These are phyloP conservation scores for Automeris io DNA, from an alignment of 2,888 invertebrate genomes.

Conservation along the genomic window DNA sequence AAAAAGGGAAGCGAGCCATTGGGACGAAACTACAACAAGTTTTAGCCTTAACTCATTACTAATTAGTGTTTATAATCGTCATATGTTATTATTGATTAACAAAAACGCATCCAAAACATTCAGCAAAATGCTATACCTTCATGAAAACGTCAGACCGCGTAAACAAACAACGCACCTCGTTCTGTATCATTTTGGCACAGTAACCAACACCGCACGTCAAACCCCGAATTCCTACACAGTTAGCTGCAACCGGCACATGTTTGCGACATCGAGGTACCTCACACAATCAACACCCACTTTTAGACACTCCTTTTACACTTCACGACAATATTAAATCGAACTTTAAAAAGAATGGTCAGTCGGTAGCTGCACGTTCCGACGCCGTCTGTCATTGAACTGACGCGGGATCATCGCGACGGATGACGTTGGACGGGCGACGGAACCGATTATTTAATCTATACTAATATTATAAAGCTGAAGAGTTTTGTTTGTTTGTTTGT, in stretches of 20 bases:
- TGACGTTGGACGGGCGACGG: no score
- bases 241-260: slow-evolving; percentile 1
- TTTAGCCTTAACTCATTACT: no score
- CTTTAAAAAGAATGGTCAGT: not conserved
- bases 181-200: slow-evolving; percentile 5
- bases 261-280: not conserved
- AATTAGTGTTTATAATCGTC: no score
- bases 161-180: slow-evolving; percentile 47
- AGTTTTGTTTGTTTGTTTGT: no score
- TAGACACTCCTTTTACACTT: not conserved
- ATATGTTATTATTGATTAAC: no score
- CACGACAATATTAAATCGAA: no score
- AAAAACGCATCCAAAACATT: not conserved
- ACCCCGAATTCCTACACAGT: slow-evolving; percentile 14
- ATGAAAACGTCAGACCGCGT: slow-evolving; percentile 12
- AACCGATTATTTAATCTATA: no score
- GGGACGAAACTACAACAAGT: no score
- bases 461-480: no score
- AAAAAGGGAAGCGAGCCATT: no score
- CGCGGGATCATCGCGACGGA: no score
- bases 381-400: slow-evolving; percentile 31
- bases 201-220: slow-evolving; percentile 9
- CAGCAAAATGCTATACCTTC: not conserved
- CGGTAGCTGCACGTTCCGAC: slow-evolving; percentile 7
- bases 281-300: not conserved